These are phyloP conservation scores for Alviniconcha strummeri DNA, from an alignment of 2,888 invertebrate genomes.

Conservation along the genomic window DNA sequence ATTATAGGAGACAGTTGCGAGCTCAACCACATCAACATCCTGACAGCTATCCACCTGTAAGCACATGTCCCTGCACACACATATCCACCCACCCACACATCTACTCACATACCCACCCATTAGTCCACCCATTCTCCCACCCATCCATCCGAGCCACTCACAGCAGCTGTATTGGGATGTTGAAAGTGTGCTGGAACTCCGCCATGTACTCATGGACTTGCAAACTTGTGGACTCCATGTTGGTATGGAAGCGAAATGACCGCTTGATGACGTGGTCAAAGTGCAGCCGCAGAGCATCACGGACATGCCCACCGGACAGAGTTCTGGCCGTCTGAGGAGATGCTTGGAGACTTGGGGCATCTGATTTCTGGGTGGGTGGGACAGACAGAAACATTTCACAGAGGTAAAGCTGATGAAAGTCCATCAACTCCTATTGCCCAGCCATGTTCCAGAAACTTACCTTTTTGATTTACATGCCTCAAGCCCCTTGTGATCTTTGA, in stretches of 20 bases:
- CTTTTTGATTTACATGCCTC: no score
- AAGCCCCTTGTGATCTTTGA: no score
- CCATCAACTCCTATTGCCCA: no score
- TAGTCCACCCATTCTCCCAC: no score
- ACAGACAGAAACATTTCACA: background rate
- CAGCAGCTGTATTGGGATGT: conserved; percentile 91
- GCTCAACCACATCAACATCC: no score
- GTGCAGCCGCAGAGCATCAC: conserved; percentile 62
- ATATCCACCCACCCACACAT: no score
- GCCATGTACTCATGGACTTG: conserved; percentile 95
- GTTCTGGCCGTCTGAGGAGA: conserved; percentile 4
- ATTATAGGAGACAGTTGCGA: no score
- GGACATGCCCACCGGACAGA: conserved; percentile 41
- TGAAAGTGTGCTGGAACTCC: conserved; percentile 89
- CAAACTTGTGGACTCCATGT: conserved; percentile 88
- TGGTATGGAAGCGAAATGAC: conserved; percentile 90
- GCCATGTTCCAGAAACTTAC: no score
- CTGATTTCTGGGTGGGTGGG: background rate
- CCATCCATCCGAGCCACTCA: conserved; percentile 73
- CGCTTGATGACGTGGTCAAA: conserved; percentile 81
- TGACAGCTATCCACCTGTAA: no score
- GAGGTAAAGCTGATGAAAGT: no score
- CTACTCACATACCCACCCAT: no score
- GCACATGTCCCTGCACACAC: no score
- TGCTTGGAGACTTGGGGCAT: background rate